Conservation (phyloP, 2,888 invertebrate genomes). For the Oegoconia quadripuncta region DNA sequence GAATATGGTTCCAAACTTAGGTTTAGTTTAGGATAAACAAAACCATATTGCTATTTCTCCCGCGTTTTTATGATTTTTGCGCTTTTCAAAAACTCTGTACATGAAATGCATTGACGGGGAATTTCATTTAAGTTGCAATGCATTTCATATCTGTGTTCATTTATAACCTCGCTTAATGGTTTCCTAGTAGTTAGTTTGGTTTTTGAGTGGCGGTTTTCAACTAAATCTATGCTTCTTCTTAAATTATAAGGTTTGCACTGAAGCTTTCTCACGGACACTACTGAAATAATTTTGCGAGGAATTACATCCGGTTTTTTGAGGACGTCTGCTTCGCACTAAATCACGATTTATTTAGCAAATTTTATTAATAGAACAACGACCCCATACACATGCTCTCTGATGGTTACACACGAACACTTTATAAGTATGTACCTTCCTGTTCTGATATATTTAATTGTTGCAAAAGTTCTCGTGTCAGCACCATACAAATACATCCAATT, state of each 20-base stretch:
- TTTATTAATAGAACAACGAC: not conserved
- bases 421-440: not conserved
- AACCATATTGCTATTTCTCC: constrained; percentile 41
- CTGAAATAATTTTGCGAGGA: constrained; percentile 33
- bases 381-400: too few species aligned
- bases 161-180: constrained; percentile 69
- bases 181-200: constrained; percentile 69
- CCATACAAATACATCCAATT: constrained; percentile 25
- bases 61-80: constrained; percentile 29
- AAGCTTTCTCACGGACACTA: constrained; percentile 42
- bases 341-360: constrained; percentile 6
- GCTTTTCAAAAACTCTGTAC: constrained; percentile 51
- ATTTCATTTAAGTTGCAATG: constrained; percentile 26
- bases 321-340: constrained; percentile 36
- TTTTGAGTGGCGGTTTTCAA: constrained; percentile 68
- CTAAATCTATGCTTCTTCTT: constrained; percentile 62
- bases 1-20: constrained; percentile 38
- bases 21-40: constrained; percentile 31
- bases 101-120: constrained; percentile 45
- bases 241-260: constrained; percentile 49
- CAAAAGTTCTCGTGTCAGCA: not conserved
- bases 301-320: constrained; percentile 22
- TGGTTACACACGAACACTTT: not conserved
- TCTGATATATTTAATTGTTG: not conserved
- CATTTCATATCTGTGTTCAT: constrained; percentile 52